Percentiles rank a stretch among this genome's conserved stretches.
Evolutionary conservation across 2,888 invertebrate genomes (phyloP).

Genomic region (Lithophane leautieri): DNA sequence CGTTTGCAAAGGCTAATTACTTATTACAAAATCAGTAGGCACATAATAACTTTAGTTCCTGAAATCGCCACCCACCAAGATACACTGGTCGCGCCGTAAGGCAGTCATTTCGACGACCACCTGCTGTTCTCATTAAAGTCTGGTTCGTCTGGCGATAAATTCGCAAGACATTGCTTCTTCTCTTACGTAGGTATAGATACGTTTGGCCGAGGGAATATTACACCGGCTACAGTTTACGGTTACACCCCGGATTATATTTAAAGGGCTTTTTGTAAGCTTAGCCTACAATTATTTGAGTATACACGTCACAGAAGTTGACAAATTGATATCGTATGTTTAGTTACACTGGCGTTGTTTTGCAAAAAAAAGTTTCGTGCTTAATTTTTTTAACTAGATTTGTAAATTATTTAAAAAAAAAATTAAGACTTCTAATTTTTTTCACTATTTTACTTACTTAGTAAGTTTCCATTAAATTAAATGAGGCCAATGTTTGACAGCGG

Average conservation of each 20-base stretch:
- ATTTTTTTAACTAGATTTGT: neutral
- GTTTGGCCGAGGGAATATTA: constrained; percentile 53
- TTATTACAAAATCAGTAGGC: constrained; percentile 18
- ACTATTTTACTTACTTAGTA: neutral
- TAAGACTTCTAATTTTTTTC: neutral
- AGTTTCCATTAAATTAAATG: neutral
- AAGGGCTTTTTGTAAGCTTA: constrained; percentile 60
- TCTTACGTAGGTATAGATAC: constrained; percentile 43
- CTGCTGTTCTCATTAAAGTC: constrained; percentile 72
- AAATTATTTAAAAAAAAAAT: no score
- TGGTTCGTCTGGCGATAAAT: constrained; percentile 62
- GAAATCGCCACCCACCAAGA: constrained; percentile 27
- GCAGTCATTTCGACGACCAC: constrained; percentile 60
- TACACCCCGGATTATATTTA: constrained; percentile 59
- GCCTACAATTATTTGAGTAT: constrained; percentile 57
- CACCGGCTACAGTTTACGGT: constrained; percentile 59
- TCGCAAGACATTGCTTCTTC: constrained; percentile 61
- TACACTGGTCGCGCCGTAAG: constrained; percentile 21
- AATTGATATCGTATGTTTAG: constrained; percentile 53
- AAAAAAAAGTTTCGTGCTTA: neutral
- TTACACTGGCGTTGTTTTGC: constrained; percentile 8
- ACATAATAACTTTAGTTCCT: constrained; percentile 21
- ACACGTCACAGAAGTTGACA: constrained; percentile 47
- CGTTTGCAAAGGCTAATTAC: constrained; percentile 12
- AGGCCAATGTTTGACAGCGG: neutral